Evolutionary conservation across 1,140 invertebrate species (phyloP).

Genomic region (Drepana arcuata): DNA sequence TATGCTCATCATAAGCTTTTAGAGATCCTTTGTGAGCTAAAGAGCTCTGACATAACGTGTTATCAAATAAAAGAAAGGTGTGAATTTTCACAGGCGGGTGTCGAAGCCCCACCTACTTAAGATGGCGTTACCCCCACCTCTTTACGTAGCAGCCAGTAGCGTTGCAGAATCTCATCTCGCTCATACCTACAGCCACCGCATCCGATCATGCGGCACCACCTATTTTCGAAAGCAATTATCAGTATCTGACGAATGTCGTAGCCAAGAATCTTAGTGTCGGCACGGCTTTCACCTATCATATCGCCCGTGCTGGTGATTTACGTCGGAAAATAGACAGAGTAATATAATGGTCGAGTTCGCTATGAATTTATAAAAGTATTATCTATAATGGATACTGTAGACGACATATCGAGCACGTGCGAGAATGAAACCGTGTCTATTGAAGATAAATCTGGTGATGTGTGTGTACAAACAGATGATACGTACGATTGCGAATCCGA

Average conservation of each 20-base stretch:
- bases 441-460: slow-evolving; percentile 18
- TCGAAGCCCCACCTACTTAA: slow-evolving; percentile 58
- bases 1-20: slow-evolving; percentile 63
- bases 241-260: slow-evolving; percentile 21
- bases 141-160: slow-evolving; percentile 46
- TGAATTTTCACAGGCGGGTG: slow-evolving; percentile 65
- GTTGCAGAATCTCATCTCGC: slow-evolving; percentile 33
- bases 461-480: slow-evolving; percentile 18
- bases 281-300: slow-evolving; percentile 9
- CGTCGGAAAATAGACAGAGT: too few species aligned
- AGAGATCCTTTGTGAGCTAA: slow-evolving; percentile 61
- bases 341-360: too few species aligned
- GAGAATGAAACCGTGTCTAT: slow-evolving; percentile 31
- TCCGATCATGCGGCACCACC: slow-evolving; percentile 40
- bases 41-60: slow-evolving; percentile 64
- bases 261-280: slow-evolving; percentile 22
- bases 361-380: too few species aligned
- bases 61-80: slow-evolving; percentile 72
- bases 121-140: slow-evolving; percentile 62
- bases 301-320: too few species aligned
- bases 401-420: slow-evolving; percentile 55
- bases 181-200: slow-evolving; percentile 51
- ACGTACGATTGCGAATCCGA: slow-evolving; percentile 33
- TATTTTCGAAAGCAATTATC: slow-evolving; percentile 68
- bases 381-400: slow-evolving; percentile 39